Conservation (phyloP, 2,113 vertebrate species). For the Nothobranchius furzeri region DNA sequence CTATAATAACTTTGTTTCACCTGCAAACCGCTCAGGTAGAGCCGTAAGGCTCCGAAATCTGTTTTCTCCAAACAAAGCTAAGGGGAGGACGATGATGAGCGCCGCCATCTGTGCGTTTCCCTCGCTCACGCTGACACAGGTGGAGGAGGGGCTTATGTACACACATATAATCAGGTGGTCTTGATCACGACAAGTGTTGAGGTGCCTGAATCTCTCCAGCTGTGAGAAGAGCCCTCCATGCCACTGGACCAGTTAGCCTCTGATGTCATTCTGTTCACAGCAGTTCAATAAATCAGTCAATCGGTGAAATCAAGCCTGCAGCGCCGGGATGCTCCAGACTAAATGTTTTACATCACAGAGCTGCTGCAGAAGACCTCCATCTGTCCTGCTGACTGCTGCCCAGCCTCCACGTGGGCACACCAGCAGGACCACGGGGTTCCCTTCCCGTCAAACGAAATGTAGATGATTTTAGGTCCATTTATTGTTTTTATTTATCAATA, state of each 20-base stretch:
- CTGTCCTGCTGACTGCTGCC: background rate
- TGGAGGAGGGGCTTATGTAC: too few species aligned
- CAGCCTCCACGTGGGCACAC: background rate
- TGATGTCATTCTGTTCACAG: conserved; percentile 33
- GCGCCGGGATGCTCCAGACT: conserved; percentile 24
- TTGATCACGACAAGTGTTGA: too few species aligned
- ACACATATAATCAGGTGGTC: too few species aligned
- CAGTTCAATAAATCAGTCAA: conserved; percentile 53
- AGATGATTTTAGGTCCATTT: too few species aligned
- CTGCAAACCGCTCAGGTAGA: background rate
- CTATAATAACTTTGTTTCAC: background rate
- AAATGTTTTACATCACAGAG: conserved; percentile 16
- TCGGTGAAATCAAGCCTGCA: conserved; percentile 36
- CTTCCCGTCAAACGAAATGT: too few species aligned
- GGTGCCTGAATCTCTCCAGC: conserved; percentile 1
- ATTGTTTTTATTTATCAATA: too few species aligned
- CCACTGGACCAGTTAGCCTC: conserved; percentile 52
- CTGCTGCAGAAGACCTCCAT: conserved; percentile 16
- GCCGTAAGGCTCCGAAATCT: too few species aligned
- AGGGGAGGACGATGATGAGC: too few species aligned
- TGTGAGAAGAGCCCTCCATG: conserved; percentile 16
- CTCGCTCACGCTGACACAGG: too few species aligned
- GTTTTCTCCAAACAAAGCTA: too few species aligned
- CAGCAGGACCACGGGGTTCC: background rate
- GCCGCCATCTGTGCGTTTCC: too few species aligned